Base-by-base conservation (phyloP, 2,888 invertebrate genomes). In the Stegophylla sp. region DNA sequence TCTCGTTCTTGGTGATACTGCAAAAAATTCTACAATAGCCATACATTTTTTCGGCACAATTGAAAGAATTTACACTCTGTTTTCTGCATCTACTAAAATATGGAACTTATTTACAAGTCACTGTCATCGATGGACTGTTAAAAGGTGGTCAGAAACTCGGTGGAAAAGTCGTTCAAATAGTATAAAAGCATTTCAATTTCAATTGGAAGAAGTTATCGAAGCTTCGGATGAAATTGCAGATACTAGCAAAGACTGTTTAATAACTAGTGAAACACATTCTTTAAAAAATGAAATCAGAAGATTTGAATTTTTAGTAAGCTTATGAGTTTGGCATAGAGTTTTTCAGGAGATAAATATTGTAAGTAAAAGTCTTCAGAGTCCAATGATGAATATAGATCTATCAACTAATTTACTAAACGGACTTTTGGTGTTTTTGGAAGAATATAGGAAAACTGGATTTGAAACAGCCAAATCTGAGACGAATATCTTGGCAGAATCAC, bases 41-140 rank as follows among this genome's bases (percentile, higher is more conserved):
- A 77, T 79, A 45, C 74, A 20, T 3, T 82, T 82, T 82, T 81
- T 83, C 67, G 81, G 81, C 9, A 72, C 61, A 7, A 26, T 81
- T 23, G 61, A 81, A 82, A 43, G 64, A 64, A 23, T 82, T 63
- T 82, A 76, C n/a, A 20, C 48, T 45, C 9, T 82, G 9, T 82
- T 82, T 76, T 73, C 67, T 3, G 64, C 56, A 41, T 73, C 64
- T 43, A 76, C 71, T 34, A 43, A n/a, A 34, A 45, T 66, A 41
- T 83, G 79, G 73, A 45, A 72, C 4, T 73, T 82, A 63, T 45
- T 82, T 15, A 82, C 3, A 63, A 82, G 67, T 43, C 67, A 82
- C 63, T 67, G 79, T 51, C 61, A 61, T 41, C 17, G 9, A 23
- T 53, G 43, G 15, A 63, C 66, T 76, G 43, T 82, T 9, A 82